Conservation (phyloP, 1,140 invertebrate species). For the Macrostomum lignano region DNA sequence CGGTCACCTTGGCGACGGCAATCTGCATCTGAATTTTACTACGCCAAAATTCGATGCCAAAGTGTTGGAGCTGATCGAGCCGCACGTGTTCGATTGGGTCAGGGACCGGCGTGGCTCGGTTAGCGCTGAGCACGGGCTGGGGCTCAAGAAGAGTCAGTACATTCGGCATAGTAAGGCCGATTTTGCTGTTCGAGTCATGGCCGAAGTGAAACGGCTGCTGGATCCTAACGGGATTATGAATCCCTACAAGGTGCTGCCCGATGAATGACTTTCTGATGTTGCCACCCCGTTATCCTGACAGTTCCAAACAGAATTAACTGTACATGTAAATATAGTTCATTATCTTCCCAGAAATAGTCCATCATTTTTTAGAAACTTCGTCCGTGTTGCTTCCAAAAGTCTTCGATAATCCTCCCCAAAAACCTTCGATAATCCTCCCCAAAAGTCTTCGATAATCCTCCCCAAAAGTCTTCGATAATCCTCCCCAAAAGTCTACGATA, state of each 20-base stretch:
- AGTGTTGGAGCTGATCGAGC: conserved; percentile 44
- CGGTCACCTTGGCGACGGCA: conserved; percentile 56
- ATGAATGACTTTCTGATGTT: neutral
- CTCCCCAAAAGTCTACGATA: too few species aligned
- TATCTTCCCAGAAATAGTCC: too few species aligned
- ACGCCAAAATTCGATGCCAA: conserved; percentile 39
- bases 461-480: too few species aligned
- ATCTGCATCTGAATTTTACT: conserved; percentile 62
- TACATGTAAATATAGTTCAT: too few species aligned
- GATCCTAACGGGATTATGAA: conserved; percentile 78
- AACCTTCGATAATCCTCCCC: too few species aligned
- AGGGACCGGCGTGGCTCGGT: conserved; percentile 50
- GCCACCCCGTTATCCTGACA: conserved; percentile 22
- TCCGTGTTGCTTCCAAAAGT: too few species aligned
- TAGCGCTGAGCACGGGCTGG: conserved; percentile 79
- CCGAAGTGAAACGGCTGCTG: conserved; percentile 46
- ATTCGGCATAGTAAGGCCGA: conserved; percentile 51
- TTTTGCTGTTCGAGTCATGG: conserved; percentile 48
- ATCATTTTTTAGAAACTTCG: too few species aligned
- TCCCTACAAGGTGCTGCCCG: conserved; percentile 60
- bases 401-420: too few species aligned
- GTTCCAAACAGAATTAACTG: too few species aligned
- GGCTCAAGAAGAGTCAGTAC: conserved; percentile 48
- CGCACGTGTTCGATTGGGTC: conserved; percentile 62
- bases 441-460: too few species aligned